A percentile compares a stretch with the other conserved stretches of the same genome.
phyloP scores from a whole-genome alignment of 2,797 vertebrate genomes.

The Ptychadena robeensis region DNA sequence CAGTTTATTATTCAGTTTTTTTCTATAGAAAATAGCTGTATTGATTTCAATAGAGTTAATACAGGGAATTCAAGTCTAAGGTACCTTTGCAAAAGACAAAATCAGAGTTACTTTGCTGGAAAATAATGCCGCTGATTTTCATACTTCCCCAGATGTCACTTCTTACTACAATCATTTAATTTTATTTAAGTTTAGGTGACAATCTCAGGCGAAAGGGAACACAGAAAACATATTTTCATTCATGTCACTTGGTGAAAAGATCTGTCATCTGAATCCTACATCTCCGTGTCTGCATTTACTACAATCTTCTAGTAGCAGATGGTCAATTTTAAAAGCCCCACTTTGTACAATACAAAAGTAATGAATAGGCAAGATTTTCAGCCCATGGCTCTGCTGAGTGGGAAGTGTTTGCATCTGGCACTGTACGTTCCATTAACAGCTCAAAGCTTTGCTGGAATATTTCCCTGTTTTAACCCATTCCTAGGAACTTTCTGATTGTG shows the following conservation, averaged over 20 bases:
- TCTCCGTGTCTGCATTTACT: conserved; percentile 40
- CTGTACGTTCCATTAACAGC: conserved; percentile 10
- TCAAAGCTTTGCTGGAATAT: conserved; percentile 2
- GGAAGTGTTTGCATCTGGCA: conserved; percentile 53
- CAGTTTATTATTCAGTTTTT: no score
- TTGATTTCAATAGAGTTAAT: neutral
- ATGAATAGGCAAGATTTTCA: conserved; percentile 56
- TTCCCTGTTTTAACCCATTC: conserved; percentile 21
- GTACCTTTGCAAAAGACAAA: neutral
- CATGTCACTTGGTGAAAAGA: conserved; percentile 26
- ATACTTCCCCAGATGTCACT: conserved; percentile 15
- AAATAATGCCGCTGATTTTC: neutral
- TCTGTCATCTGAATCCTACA: conserved; percentile 25
- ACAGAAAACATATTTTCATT: conserved; percentile 37
- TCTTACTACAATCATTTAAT: conserved; percentile 7
- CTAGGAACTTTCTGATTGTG: neutral
- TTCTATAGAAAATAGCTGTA: neutral
- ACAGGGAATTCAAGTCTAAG: neutral
- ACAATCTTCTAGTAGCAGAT: conserved; percentile 56
- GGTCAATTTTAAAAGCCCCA: conserved; percentile 47
- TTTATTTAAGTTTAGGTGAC: conserved; percentile 42
- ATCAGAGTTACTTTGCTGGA: neutral
- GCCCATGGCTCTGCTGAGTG: conserved; percentile 38
- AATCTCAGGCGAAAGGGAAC: conserved; percentile 5
- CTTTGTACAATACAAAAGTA: conserved; percentile 36